Evolutionary conservation across 1,140 invertebrate genomes (phyloP), one percentile per base, ranked within the genome.

Genomic region (Drosophila jambulina): DNA sequence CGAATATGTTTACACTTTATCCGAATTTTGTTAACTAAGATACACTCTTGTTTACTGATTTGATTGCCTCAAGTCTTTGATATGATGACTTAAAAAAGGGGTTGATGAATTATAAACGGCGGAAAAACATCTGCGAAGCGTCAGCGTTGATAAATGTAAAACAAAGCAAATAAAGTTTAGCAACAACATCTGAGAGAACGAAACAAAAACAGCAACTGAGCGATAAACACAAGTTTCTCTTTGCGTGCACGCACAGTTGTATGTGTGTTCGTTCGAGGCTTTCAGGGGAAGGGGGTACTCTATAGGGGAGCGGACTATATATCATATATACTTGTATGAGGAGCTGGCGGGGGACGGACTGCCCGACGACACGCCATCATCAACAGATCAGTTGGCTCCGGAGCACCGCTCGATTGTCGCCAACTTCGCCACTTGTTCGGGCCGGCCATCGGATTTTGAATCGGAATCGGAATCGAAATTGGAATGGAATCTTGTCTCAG

Each of bases 401-500:
- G 45, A 62, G 75, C 75, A 77, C 29, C 67, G 56, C 62, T 60
- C 42, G 36, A 60, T 17, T 63, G 58, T 70, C 75, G 49, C 75
- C 65, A 78, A 78, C 76, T 78, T 78, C 75, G 76, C 76, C 40
- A 78, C 75, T 78, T 62, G 76, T 49, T 78, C 75, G 75, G 53
- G 40, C 65, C 53, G 45, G 71, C 25, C 75, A 46, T 76, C 79
- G 60, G 68, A 64, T 23, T 54, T 80, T 34, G 61, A 68, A 40
- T 68, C 34, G 62, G 51, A 38, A 48, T 67, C 56, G 56, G 45
- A 68, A 25, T 68, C 59, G 59, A 27, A 48, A 38, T 46, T 45
- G 64, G 19, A 34, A 34, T 69, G 61, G 75, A 87, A 90, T 80
- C 84, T 88, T 84, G 80, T 81, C 84, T 87, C 84, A 87, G 84